phyloP scores from a whole-genome alignment of 2,888 invertebrate species.

The Physocephala rufipes region DNA sequence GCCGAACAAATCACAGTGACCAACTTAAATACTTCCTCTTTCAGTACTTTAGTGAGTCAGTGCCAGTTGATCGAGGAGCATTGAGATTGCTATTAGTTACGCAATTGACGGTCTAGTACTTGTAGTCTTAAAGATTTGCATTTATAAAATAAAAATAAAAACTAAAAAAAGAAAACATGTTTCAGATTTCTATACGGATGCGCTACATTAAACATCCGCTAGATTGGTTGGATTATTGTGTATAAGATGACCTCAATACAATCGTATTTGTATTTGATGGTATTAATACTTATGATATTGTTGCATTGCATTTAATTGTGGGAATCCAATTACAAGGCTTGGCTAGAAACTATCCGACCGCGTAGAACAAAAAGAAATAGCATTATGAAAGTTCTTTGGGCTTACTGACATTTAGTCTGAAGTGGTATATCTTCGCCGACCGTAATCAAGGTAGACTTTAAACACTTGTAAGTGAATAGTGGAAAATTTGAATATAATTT shows the following conservation, averaged over 20 bases:
- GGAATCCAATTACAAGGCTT: background rate
- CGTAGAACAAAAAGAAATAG: too few species aligned
- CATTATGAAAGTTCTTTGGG: too few species aligned
- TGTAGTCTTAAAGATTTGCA: slow-evolving; percentile 27
- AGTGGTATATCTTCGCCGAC: too few species aligned
- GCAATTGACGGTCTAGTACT: slow-evolving; percentile 16
- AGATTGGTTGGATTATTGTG: slow-evolving; percentile 7
- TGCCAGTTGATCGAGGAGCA: background rate
- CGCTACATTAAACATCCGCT: slow-evolving; percentile 34
- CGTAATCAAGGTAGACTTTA: too few species aligned
- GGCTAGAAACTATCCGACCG: too few species aligned
- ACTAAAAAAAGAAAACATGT: slow-evolving; percentile 7
- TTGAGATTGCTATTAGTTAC: background rate
- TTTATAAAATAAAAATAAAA: background rate
- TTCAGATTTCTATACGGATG: slow-evolving; percentile 20
- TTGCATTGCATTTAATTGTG: background rate
- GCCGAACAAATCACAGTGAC: slow-evolving; percentile 11
- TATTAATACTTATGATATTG: too few species aligned
- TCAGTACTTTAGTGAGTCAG: background rate
- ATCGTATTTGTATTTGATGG: background rate
- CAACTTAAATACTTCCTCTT: slow-evolving; percentile 1
- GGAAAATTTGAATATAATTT: too few species aligned
- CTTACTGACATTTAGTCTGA: too few species aligned
- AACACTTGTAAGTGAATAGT: too few species aligned
- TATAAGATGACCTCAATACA: background rate